Conservation (phyloP, 2,113 vertebrate species). For the Zapornia atra region DNA sequence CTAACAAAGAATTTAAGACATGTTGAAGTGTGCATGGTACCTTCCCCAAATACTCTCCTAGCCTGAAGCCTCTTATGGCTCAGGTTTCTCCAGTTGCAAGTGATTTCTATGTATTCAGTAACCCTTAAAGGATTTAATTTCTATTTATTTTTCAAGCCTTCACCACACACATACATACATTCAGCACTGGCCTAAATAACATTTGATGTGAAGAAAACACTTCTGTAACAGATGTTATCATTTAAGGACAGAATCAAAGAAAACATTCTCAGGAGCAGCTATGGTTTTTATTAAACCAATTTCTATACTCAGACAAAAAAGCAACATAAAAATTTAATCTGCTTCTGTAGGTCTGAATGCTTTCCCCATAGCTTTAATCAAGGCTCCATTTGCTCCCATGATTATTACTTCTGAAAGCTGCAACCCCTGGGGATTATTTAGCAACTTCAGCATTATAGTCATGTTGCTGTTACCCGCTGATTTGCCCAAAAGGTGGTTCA, state of each 20-base stretch:
- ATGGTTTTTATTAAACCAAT: neutral
- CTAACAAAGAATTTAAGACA: neutral
- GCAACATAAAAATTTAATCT: neutral
- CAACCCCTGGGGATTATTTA: neutral
- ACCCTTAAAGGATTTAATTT: neutral
- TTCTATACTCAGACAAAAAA: neutral
- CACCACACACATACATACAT: neutral
- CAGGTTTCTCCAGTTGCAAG: neutral
- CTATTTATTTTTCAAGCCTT: neutral
- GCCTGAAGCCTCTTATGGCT: neutral
- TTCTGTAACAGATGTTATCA: neutral
- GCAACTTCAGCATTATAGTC: neutral
- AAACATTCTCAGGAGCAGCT: neutral
- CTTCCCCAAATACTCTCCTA: neutral
- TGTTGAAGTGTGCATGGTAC: fast-evolving
- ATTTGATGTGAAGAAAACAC: neutral
- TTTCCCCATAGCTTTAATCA: neutral
- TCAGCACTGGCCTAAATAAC: neutral
- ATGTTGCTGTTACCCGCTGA: neutral
- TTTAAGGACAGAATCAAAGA: neutral
- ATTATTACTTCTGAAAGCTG: neutral
- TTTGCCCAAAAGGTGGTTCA: neutral
- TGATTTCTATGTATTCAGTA: neutral
- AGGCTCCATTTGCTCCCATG: neutral
- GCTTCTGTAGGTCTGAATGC: neutral